Evolutionary conservation across 1,140 invertebrate species (phyloP).

Genomic region (Cepaea nemoralis): DNA sequence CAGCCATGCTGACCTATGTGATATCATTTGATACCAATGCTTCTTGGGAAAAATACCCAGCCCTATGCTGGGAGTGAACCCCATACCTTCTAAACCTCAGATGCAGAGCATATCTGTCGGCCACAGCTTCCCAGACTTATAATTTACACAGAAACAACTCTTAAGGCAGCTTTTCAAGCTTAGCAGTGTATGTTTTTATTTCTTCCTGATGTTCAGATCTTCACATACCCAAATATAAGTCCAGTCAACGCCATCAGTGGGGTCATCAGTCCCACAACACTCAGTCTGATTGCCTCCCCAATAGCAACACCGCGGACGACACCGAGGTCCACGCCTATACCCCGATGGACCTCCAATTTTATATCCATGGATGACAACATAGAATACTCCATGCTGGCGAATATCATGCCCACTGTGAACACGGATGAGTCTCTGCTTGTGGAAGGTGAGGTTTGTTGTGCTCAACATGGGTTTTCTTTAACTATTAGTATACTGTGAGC

Average conservation of each 20-base stretch:
- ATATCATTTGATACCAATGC: too few relatives aligned
- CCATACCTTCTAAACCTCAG: too few relatives aligned
- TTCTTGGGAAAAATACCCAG: too few relatives aligned
- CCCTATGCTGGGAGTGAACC: too few relatives aligned
- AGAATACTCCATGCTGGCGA: slow-evolving; percentile 90
- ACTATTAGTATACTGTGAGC: too few relatives aligned
- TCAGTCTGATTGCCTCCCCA: slow-evolving; percentile 88
- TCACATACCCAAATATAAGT: slow-evolving; percentile 85
- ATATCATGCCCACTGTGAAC: slow-evolving; percentile 76
- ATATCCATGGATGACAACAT: slow-evolving; percentile 87
- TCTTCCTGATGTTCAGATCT: slow-evolving; percentile 78
- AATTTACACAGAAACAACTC: too few relatives aligned
- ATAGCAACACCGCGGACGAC: slow-evolving; percentile 81
- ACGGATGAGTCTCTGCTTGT: slow-evolving; percentile 63
- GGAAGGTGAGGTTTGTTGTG: slow-evolving; percentile 62
- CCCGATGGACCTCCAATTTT: slow-evolving; percentile 89
- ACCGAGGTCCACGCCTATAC: slow-evolving; percentile 76
- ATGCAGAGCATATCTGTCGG: too few relatives aligned
- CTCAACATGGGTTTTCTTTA: too few relatives aligned
- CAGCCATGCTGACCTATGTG: too few relatives aligned
- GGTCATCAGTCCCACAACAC: slow-evolving; percentile 90
- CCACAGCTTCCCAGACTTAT: too few relatives aligned
- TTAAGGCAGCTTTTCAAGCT: too few relatives aligned
- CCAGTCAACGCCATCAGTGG: slow-evolving; percentile 82
- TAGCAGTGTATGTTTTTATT: neutral